phyloP scores from a whole-genome alignment of 2,113 vertebrate species.

The Emberiza fucata region DNA sequence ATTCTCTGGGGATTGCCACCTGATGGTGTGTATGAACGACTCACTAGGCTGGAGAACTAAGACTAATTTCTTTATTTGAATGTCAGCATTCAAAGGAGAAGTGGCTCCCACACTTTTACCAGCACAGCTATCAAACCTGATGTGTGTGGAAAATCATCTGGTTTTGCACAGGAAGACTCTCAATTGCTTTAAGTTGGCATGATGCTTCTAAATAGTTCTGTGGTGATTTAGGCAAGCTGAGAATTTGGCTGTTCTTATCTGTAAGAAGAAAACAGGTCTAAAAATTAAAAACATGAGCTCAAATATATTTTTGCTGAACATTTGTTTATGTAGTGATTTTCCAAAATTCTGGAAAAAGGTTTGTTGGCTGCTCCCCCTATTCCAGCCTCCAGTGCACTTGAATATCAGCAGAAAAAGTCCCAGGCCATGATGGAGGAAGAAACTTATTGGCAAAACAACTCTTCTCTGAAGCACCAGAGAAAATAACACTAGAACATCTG shows the following conservation, averaged over 20 bases:
- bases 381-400: background rate
- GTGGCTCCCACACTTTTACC: background rate
- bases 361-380: background rate
- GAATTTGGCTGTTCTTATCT: background rate
- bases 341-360: background rate
- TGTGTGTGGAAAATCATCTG: background rate
- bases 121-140: background rate
- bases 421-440: background rate
- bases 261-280: background rate
- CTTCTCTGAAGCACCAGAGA: slow-evolving; percentile 21
- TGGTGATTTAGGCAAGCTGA: background rate
- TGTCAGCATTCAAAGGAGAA: background rate
- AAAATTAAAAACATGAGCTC: background rate
- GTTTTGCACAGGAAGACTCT: background rate
- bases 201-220: background rate
- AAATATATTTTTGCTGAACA: background rate
- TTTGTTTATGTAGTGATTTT: background rate
- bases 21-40: background rate
- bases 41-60: background rate
- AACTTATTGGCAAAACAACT: background rate
- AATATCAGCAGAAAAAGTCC: background rate
- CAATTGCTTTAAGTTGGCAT: background rate
- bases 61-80: background rate
- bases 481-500: background rate
- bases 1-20: background rate